phyloP scores from a whole-genome alignment of 2,797 vertebrate species.

The Erethizon dorsatum region DNA sequence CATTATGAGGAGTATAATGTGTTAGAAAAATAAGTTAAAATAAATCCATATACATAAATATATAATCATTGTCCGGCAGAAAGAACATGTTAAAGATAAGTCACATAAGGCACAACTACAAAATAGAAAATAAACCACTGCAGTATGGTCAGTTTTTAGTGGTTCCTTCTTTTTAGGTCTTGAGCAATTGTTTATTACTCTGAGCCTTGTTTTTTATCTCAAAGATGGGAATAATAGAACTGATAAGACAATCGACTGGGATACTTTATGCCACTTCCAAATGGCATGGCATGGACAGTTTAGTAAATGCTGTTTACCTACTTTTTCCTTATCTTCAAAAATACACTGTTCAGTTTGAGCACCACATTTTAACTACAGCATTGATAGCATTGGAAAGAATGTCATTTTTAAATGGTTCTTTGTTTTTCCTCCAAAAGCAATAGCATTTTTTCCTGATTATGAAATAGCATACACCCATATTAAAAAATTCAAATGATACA shows the following conservation, averaged over 20 bases:
- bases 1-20: neutral
- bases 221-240: neutral
- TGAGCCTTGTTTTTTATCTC: neutral
- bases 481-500: slow-evolving; percentile 14
- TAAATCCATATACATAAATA: neutral
- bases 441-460: slow-evolving; percentile 8
- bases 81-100: neutral
- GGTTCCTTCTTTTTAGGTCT: neutral
- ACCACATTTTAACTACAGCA: neutral
- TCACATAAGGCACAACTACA: neutral
- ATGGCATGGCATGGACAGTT: neutral
- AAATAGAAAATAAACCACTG: neutral
- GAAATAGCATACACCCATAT: neutral
- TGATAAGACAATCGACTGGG: neutral
- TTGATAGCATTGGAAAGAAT: neutral
- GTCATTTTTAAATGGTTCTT: neutral
- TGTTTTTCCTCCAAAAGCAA: neutral
- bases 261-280: neutral
- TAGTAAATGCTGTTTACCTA: neutral
- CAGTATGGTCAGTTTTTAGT: neutral
- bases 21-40: slow-evolving; percentile 32
- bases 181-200: neutral
- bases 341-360: neutral
- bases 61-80: neutral
- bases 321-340: slow-evolving; percentile 18